Base-by-base conservation (phyloP, 1,140 invertebrate genomes). In the Ectropis grisescens region DNA sequence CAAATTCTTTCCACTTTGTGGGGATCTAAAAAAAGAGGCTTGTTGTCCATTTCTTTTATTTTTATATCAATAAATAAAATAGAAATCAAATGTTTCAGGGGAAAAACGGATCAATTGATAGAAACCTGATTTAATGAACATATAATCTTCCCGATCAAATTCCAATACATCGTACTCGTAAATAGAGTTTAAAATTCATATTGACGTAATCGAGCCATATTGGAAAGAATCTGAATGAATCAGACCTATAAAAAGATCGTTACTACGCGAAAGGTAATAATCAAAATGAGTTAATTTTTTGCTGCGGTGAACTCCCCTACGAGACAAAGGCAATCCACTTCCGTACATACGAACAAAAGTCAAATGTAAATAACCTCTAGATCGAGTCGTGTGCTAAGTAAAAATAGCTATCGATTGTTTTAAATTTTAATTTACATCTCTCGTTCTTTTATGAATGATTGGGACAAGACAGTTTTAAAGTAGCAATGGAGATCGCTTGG, bases 311-410 rank as follows among this genome's bases (percentile, higher is more conserved):
- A 19, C 3, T 19, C 16, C 16, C 24, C 4, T 26, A 26, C 4
- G n/a, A n/a, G 10, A 10, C 24, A 61, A 61, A 56, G 48, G 35
- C 42, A 56, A 50, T 52, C 57, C 51, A 72, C 74, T 79, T 79
- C 74, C 70, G 74, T 48, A 44, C 46, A 40, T 44, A 41, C 51
- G 56, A 55, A 67, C 59, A 62, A 75, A 75, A 79, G 70, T 74
- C 70, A 74, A 75, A 74, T 79, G 74, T 79, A 74, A 79, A 75
- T 64, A 79, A 75, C 74, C 69, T 75, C 58, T 66, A 67, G 50
- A 45, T 56, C 54, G 41, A 35, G 32, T 42, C 46, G 47, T 46
- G 53, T 47, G 62, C 51, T 47, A 54, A 47, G 49, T 40, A 31
- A 54, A 33, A 29, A 45, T 49, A 40, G 39, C 34, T 40, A 38